Evolutionary conservation across 2,113 vertebrate genomes (phyloP).

Genomic region (Trochalopteron elliotii): DNA sequence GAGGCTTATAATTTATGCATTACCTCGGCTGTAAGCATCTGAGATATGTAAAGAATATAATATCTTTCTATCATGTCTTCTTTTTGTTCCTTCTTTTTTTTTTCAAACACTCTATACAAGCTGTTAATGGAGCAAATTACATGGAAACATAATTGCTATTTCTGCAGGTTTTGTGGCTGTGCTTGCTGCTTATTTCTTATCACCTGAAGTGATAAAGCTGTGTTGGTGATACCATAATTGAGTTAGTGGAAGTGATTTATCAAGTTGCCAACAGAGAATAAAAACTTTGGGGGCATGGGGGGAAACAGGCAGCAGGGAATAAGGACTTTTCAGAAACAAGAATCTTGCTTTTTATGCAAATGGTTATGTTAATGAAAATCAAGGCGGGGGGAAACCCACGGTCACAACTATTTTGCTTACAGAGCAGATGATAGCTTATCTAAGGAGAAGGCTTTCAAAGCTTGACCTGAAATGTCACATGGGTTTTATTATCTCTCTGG

Average conservation of each 20-base stretch:
- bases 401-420: background rate
- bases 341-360: slow-evolving; percentile 36
- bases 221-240: slow-evolving; percentile 59
- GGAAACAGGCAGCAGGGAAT: background rate
- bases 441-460: background rate
- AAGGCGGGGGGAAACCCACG: background rate
- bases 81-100: slow-evolving; percentile 1
- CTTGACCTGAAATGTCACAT: slow-evolving; percentile 12
- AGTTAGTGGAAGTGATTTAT: slow-evolving; percentile 53
- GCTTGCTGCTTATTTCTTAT: slow-evolving; percentile 49
- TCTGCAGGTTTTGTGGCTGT: slow-evolving; percentile 44
- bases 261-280: slow-evolving; percentile 43
- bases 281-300: background rate
- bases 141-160: slow-evolving; percentile 32
- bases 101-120: slow-evolving; percentile 14
- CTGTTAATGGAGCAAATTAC: slow-evolving; percentile 43
- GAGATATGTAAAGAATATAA: background rate
- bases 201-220: slow-evolving; percentile 32
- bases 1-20: background rate
- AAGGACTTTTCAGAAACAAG: slow-evolving; percentile 24
- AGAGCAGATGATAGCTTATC: background rate
- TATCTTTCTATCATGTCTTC: background rate
- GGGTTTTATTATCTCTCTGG: background rate
- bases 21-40: background rate
- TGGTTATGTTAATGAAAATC: slow-evolving; percentile 27